Conservation (phyloP, 2,797 vertebrate species). For the Notolepis coatsorum region DNA sequence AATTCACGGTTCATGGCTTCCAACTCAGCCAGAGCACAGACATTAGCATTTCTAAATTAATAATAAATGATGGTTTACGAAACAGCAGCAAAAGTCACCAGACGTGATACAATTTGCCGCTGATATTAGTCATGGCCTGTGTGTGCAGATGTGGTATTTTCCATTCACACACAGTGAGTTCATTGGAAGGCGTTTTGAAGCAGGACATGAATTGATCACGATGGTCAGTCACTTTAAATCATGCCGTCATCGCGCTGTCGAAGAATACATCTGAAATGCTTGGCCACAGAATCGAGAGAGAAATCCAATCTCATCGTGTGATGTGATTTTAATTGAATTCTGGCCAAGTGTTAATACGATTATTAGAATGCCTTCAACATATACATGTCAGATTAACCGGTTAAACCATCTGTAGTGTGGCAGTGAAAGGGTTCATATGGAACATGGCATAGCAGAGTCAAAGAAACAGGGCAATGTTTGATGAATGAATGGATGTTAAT, state of each 20-base stretch:
- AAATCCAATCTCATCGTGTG: neutral
- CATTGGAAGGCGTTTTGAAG: slow-evolving; percentile 8
- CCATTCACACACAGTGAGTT: neutral
- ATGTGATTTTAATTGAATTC: slow-evolving; percentile 9
- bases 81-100: slow-evolving; percentile 61
- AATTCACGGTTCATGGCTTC: slow-evolving; percentile 57
- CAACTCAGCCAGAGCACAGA: slow-evolving; percentile 41
- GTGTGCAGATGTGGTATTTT: slow-evolving; percentile 13
- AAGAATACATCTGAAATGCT: no score
- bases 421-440: no score
- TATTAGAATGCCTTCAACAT: slow-evolving; percentile 4
- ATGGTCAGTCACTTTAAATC: slow-evolving; percentile 11
- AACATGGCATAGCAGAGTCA: no score
- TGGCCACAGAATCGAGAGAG: neutral
- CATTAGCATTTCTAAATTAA: slow-evolving; percentile 69
- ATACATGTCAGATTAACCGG: no score
- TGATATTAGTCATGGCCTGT: slow-evolving; percentile 41
- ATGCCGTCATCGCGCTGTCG: neutral
- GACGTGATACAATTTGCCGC: slow-evolving; percentile 58
- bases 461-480: no score
- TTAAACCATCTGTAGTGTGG: no score
- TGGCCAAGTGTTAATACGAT: slow-evolving; percentile 10
- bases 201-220: slow-evolving; percentile 8
- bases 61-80: slow-evolving; percentile 61
- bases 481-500: no score